phyloP scores from a whole-genome alignment of 2,113 vertebrate species.

The Lagopus leucura region DNA sequence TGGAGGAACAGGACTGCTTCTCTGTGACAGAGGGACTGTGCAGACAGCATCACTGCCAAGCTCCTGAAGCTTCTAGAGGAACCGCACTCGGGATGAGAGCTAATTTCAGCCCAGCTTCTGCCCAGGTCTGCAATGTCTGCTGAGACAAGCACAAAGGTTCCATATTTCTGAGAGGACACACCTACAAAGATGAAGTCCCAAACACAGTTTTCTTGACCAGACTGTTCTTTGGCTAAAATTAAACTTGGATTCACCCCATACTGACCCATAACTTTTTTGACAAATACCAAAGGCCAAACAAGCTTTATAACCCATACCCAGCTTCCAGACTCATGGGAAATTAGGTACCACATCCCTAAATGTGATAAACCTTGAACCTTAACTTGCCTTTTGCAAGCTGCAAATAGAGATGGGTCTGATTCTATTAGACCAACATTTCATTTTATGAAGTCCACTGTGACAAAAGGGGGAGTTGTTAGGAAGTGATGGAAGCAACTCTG shows the following conservation, averaged over 20 bases:
- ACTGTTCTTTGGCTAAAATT: background rate
- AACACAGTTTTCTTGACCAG: background rate
- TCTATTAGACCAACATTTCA: background rate
- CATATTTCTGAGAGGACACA: background rate
- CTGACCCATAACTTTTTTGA: background rate
- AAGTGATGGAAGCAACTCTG: background rate
- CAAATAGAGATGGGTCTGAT: background rate
- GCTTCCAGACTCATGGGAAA: background rate
- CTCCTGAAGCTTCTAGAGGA: background rate
- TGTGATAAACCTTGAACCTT: background rate
- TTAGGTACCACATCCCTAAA: background rate
- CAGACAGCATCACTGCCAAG: background rate
- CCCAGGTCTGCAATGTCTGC: background rate
- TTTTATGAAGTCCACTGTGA: background rate
- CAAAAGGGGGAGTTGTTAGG: background rate
- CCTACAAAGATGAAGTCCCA: background rate
- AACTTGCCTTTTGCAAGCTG: background rate
- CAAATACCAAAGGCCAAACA: background rate
- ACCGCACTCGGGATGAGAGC: background rate
- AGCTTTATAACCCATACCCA: background rate
- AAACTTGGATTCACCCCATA: background rate
- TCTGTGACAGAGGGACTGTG: background rate
- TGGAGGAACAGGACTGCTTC: background rate
- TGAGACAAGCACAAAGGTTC: background rate
- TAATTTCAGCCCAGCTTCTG: background rate